Base-by-base conservation (phyloP, 1,140 invertebrate genomes). In the Mya arenaria region DNA sequence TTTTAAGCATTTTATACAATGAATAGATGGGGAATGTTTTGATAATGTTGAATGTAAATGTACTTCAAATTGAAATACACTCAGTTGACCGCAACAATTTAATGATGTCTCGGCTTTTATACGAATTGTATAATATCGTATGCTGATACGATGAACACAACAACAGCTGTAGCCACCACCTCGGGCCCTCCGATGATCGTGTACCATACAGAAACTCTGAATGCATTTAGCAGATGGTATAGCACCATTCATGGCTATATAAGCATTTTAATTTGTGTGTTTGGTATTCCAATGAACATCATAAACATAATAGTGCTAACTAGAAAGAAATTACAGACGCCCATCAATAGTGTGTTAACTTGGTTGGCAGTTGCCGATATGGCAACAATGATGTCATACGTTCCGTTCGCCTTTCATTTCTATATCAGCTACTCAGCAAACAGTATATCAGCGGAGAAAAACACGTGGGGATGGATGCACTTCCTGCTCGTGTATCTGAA, bases 241-340 rank as follows among this genome's bases (percentile, higher is more conserved):
- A 84, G 87, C 3, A 84, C 85, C 2, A 81, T 95, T 19, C 96
- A 97, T 90, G 95, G 96, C 0, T 96, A 96, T 90, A 89, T 96
- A 25, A 94, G 95, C n/a, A 91, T 96, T 1, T 86, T 94, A 1
- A 96, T 99, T 4, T 98, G 98, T 91, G 91, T 96, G 32, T 97
- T 98, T 85, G 97, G 98, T 28, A 96, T 96, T 39, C 93, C 98
- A 71, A 96, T 97, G n/a, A 99, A 99, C 89, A 93, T 97, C 15
- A 92, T 98, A 41, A 99, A 98, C 89, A 96, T 99, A 41, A 95
- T 96, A 1, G 97, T 99, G 0, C 92, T 99, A 34, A 98, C 97
- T 0, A 94, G 96, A 37, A 96, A 96, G 84, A 96, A 97, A 82
- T 96, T 98, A 94, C 94, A 95, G 4, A 95, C 96, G 0, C 96